Conservation (phyloP, 2,113 vertebrate genomes). For the Lycaon pictus region DNA sequence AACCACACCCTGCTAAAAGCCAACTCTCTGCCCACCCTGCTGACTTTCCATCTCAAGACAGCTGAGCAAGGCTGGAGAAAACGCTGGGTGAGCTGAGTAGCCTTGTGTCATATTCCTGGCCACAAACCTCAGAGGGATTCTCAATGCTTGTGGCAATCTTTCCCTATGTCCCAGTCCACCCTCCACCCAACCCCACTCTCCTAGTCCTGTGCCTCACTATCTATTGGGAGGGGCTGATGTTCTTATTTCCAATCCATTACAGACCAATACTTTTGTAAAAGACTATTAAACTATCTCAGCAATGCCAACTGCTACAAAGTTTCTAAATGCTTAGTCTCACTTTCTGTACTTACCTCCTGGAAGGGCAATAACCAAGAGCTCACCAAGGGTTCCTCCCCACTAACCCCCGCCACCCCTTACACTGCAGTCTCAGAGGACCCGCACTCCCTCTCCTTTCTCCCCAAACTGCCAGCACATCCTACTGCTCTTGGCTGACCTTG, state of each 20-base stretch:
- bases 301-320: not conserved
- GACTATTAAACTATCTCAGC: not conserved
- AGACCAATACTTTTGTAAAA: not conserved
- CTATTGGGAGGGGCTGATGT: not conserved
- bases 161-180: not conserved
- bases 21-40: not conserved
- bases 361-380: not conserved
- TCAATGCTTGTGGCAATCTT: not conserved
- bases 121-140: not conserved
- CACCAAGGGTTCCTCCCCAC: not conserved
- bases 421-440: not conserved
- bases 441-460: not conserved
- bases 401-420: accelerated
- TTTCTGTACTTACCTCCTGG: not conserved
- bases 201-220: not conserved
- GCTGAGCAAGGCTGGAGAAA: not conserved
- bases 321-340: not conserved
- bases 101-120: not conserved
- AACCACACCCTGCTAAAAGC: not conserved
- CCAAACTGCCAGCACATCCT: not conserved
- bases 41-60: not conserved
- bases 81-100: not conserved
- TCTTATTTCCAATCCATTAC: not conserved
- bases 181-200: not conserved
- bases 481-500: not conserved